A percentile compares a stretch with the other conserved stretches of the same genome.
These are phyloP conservation scores for Microcaecilia unicolor DNA, from an alignment of 2,797 vertebrate species.

Conservation along the genomic window DNA sequence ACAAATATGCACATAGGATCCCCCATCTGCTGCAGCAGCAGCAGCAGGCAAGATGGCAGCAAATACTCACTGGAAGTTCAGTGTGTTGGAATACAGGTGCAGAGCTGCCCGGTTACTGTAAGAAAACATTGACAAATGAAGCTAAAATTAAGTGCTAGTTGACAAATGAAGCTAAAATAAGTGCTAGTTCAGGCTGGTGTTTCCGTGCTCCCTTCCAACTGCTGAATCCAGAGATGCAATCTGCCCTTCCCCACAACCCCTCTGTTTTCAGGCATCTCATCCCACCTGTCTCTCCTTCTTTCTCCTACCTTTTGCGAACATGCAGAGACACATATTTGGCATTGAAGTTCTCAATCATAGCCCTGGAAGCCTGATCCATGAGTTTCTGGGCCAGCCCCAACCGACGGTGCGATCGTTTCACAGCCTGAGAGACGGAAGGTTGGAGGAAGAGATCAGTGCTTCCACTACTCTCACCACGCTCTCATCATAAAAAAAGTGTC, in stretches of 20 bases:
- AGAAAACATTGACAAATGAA: background rate
- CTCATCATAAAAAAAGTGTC: too few relatives aligned
- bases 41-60: too few relatives aligned
- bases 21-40: too few relatives aligned
- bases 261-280: background rate
- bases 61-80: constrained; percentile 85
- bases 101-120: constrained; percentile 82
- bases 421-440: constrained; percentile 52
- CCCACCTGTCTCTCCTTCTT: too few relatives aligned
- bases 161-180: background rate
- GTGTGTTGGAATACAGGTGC: constrained; percentile 86
- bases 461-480: too few relatives aligned
- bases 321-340: constrained; percentile 92
- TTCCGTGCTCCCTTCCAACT: constrained; percentile 2
- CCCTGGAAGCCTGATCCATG: constrained; percentile 91
- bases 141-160: too few relatives aligned
- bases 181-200: background rate
- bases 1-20: too few relatives aligned
- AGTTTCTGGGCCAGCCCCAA: constrained; percentile 87
- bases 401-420: constrained; percentile 84
- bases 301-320: constrained; percentile 81
- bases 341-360: constrained; percentile 95
- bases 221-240: background rate
- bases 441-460: background rate
- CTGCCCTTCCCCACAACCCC: background rate